phyloP scores from a whole-genome alignment of 2,888 invertebrate genomes.

The Orgyia antiqua region DNA sequence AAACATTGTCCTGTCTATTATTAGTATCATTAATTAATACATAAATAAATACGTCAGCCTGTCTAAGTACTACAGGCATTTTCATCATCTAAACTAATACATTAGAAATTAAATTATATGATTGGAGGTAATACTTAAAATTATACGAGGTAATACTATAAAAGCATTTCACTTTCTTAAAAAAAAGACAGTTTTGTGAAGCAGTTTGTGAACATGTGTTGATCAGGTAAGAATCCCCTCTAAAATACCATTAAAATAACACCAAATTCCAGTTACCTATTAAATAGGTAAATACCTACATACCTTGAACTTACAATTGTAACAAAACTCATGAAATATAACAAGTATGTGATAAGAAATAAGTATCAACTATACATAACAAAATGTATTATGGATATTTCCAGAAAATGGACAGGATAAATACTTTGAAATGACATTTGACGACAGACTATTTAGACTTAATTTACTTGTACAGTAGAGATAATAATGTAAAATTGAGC shows the following conservation, averaged over 20 bases:
- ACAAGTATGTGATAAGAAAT: conserved; percentile 4
- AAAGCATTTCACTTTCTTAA: conserved; percentile 47
- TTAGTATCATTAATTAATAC: conserved; percentile 12
- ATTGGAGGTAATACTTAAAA: conserved; percentile 72
- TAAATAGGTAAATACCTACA: too few species aligned
- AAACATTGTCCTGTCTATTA: conserved; percentile 27
- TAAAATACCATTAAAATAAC: conserved; percentile 9
- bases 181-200: conserved; percentile 28
- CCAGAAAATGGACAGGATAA: conserved; percentile 30
- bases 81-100: conserved; percentile 34
- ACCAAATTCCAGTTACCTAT: conserved; percentile 18
- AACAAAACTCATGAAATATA: conserved; percentile 9
- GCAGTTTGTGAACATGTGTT: conserved; percentile 58
- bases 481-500: conserved; percentile 9
- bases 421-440: conserved; percentile 31
- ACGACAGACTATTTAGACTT: too few species aligned
- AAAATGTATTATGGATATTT: conserved; percentile 15
- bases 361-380: conserved; percentile 4
- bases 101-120: conserved; percentile 56
- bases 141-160: conserved; percentile 70
- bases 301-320: too few species aligned
- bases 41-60: conserved; percentile 40
- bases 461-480: too few species aligned
- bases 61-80: conserved; percentile 16
- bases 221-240: conserved; percentile 25